Conservation (phyloP, 1,140 invertebrate species). For the Pectinophora gossypiella region DNA sequence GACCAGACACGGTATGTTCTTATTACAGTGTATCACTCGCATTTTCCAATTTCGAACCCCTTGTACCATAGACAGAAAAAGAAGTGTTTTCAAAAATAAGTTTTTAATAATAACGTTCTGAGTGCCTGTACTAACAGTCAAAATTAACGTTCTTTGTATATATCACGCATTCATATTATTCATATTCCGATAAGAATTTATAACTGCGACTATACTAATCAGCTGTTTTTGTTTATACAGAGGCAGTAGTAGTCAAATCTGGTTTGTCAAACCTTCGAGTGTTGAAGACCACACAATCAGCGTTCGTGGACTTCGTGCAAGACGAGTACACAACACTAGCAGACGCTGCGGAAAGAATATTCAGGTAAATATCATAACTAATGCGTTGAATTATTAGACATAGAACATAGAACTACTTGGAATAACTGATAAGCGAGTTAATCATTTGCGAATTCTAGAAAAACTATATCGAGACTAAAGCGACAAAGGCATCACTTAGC, state of each 20-base stretch:
- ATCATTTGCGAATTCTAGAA: no score
- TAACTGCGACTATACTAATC: background rate
- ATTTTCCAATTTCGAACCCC: no score
- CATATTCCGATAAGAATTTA: conserved; percentile 1
- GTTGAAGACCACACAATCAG: conserved; percentile 85
- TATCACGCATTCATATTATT: no score
- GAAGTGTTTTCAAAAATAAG: no score
- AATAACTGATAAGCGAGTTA: no score
- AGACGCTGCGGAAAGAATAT: conserved; percentile 83
- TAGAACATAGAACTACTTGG: background rate
- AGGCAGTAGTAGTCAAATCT: conserved; percentile 77
- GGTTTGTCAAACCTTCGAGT: conserved; percentile 81
- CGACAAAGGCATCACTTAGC: no score
- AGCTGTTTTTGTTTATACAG: conserved; percentile 43
- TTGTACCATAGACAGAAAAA: no score
- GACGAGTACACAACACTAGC: conserved; percentile 85
- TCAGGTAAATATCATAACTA: conserved; percentile 47
- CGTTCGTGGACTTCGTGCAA: conserved; percentile 85
- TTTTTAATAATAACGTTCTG: no score
- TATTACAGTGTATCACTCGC: no score
- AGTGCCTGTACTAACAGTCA: no score
- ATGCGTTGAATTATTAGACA: background rate
- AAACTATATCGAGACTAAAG: no score
- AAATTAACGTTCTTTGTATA: no score
- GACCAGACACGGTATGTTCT: conserved; percentile 79